Percentiles rank a stretch among this genome's conserved stretches.
These are phyloP conservation scores for Stichopus chloronotus DNA, from an alignment of 35 echinoderm and acorn worm species.

Conservation along the genomic window DNA sequence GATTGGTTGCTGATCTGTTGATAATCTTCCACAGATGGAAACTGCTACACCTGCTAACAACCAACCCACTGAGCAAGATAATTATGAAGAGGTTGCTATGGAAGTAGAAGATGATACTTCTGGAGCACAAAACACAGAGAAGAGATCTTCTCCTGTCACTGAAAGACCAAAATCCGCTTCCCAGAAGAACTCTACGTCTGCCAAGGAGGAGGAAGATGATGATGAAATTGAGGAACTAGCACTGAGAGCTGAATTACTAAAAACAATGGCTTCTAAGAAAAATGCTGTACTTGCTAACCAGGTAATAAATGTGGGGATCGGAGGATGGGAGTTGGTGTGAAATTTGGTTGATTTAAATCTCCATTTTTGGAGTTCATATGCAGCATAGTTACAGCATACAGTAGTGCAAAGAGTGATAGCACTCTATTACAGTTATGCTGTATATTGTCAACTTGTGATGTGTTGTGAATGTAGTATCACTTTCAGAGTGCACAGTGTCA, in stretches of 20 bases:
- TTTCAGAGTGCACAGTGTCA: too few relatives aligned
- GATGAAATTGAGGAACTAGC: slow-evolving; percentile 21
- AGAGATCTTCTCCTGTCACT: neutral
- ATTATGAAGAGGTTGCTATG: slow-evolving; percentile 39
- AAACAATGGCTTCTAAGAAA: slow-evolving; percentile 9
- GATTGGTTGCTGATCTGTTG: too few relatives aligned
- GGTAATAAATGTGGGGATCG: neutral
- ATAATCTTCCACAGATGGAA: neutral
- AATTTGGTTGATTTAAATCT: too few relatives aligned
- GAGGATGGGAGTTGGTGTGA: too few relatives aligned
- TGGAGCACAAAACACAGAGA: neutral
- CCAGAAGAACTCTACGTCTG: neutral
- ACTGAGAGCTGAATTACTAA: neutral
- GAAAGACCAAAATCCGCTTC: neutral
- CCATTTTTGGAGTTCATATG: too few relatives aligned
- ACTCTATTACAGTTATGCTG: too few relatives aligned
- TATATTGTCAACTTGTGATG: too few relatives aligned
- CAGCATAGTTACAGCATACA: too few relatives aligned
- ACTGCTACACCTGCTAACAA: neutral
- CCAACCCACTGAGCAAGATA: neutral
- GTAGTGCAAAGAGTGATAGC: too few relatives aligned
- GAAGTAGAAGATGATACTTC: slow-evolving; percentile 6
- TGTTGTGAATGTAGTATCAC: too few relatives aligned
- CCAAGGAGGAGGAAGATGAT: neutral
- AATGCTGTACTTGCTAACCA: neutral